phyloP scores from a whole-genome alignment of 2,888 invertebrate species.

The Yponomeuta cagnagella region DNA sequence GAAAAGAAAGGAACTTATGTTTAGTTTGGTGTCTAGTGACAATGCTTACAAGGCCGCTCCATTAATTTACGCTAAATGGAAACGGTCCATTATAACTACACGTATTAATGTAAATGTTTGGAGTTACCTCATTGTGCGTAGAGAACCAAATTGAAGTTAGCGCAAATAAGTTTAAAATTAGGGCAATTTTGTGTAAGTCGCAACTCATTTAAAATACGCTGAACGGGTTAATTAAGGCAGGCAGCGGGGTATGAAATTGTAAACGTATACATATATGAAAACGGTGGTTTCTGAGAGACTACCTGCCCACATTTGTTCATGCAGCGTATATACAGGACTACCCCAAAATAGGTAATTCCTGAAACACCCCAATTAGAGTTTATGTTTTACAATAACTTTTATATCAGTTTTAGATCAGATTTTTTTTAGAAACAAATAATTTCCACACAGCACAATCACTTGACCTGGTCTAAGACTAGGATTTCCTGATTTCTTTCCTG shows the following conservation, averaged over 20 bases:
- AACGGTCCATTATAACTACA: background rate
- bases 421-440: too few species aligned
- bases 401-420: too few species aligned
- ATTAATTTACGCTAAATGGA: background rate
- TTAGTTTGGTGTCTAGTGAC: background rate
- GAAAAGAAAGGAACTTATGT: background rate
- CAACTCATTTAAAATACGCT: conserved; percentile 57
- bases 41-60: background rate
- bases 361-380: too few species aligned
- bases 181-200: conserved; percentile 31
- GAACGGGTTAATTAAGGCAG: conserved; percentile 60
- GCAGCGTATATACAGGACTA: background rate
- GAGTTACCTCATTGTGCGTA: background rate
- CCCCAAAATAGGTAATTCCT: too few species aligned
- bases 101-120: background rate
- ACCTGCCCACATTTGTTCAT: conserved; percentile 19
- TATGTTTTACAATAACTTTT: too few species aligned
- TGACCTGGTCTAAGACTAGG: too few species aligned
- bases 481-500: too few species aligned
- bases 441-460: too few species aligned
- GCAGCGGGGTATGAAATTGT: conserved; percentile 61
- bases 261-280: conserved; percentile 60
- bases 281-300: conserved; percentile 42
- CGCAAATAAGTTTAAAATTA: conserved; percentile 38
- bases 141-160: background rate